Evolutionary conservation across 2,797 vertebrate species (phyloP).

Genomic region (Semotilus atromaculatus): DNA sequence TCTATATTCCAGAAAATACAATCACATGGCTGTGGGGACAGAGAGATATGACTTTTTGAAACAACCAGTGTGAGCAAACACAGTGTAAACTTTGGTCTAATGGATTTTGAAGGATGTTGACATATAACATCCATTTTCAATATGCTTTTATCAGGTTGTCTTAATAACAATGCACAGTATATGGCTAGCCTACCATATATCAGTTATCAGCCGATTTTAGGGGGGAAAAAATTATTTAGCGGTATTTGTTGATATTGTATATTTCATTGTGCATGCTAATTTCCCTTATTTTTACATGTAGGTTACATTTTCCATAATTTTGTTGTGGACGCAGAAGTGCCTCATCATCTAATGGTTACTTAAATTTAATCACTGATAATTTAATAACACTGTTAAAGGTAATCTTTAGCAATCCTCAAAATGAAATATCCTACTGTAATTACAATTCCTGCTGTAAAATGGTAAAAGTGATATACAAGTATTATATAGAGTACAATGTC

Average conservation of each 20-base stretch:
- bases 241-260: neutral
- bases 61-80: constrained; percentile 19
- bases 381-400: neutral
- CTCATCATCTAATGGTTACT: neutral
- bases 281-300: neutral
- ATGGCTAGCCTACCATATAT: neutral
- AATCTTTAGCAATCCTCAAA: neutral
- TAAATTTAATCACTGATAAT: neutral
- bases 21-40: neutral
- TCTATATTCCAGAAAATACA: neutral
- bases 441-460: neutral
- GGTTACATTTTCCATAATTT: neutral
- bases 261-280: neutral
- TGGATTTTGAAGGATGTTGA: neutral
- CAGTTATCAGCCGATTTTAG: neutral
- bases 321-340: too few relatives aligned
- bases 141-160: neutral
- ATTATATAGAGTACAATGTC: neutral
- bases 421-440: neutral
- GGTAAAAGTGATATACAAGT: neutral
- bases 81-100: constrained; percentile 14
- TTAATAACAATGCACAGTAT: neutral
- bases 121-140: neutral
- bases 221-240: too few relatives aligned
- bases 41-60: neutral